phyloP scores from a whole-genome alignment of 2,113 vertebrate species.

The Paedocypris sp. region DNA sequence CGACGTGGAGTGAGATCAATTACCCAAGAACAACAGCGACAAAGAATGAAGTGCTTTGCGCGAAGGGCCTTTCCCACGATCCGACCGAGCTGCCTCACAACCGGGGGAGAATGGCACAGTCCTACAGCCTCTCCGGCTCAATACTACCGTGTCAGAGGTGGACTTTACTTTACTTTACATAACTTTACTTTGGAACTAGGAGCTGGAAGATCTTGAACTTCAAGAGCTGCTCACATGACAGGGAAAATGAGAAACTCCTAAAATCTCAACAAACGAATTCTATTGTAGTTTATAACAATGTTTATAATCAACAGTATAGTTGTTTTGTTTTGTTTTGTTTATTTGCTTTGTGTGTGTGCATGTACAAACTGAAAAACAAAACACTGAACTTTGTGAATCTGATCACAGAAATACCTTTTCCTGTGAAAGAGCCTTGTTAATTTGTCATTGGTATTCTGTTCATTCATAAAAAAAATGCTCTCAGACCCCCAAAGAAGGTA shows the following conservation, averaged over 20 bases:
- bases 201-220: constrained; percentile 15
- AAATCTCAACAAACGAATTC: background rate
- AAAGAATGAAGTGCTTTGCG: constrained; percentile 65
- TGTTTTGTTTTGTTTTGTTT: no score
- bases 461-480: constrained; percentile 57
- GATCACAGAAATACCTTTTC: constrained; percentile 14
- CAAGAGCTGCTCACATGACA: background rate
- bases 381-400: background rate
- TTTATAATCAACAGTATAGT: no score
- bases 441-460: constrained; percentile 53
- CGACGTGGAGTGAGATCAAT: constrained; percentile 71
- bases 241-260: background rate
- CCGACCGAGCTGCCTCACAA: constrained; percentile 52
- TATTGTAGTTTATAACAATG: no score
- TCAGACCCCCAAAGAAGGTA: constrained; percentile 39
- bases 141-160: constrained; percentile 35
- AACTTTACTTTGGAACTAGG: no score
- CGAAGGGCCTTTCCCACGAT: constrained; percentile 76
- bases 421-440: constrained; percentile 46
- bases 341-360: no score
- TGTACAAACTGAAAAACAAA: no score
- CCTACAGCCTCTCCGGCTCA: constrained; percentile 34
- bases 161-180: no score
- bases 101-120: constrained; percentile 36
- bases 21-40: constrained; percentile 71